Evolutionary conservation across 2,113 vertebrate species (phyloP).

Genomic region (Corythaixoides concolor): DNA sequence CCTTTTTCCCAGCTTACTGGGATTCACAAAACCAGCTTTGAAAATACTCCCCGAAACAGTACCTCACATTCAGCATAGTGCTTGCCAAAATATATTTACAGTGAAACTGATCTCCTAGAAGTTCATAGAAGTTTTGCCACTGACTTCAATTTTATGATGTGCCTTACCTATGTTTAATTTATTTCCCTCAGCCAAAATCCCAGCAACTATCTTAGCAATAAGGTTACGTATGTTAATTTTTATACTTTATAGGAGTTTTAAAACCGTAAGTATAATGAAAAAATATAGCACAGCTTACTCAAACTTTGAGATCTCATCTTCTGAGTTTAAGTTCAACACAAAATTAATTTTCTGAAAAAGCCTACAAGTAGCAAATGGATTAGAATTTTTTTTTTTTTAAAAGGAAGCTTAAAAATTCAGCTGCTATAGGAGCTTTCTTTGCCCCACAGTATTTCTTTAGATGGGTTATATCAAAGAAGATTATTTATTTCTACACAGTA

Average conservation of each 20-base stretch:
- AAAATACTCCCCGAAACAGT: neutral
- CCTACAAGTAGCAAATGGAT: neutral
- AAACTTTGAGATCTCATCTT: neutral
- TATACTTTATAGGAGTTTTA: neutral
- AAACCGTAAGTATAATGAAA: neutral
- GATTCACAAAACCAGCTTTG: neutral
- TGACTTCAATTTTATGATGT: neutral
- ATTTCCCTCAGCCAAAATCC: neutral
- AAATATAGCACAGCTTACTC: neutral
- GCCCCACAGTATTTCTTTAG: neutral
- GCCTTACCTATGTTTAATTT: neutral
- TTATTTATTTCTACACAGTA: neutral
- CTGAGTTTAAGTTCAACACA: neutral
- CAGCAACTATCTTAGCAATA: neutral
- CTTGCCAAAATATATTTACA: neutral
- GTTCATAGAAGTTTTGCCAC: neutral
- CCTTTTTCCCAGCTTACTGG: neutral
- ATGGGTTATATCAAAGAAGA: neutral
- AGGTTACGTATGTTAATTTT: neutral
- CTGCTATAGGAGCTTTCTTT: neutral
- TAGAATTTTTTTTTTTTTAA: neutral
- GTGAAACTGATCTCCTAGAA: neutral
- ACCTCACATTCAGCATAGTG: neutral
- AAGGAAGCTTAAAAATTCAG: neutral
- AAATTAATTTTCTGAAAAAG: neutral